These are phyloP conservation scores for Pipistrellus kuhlii DNA, from an alignment of 2,797 vertebrate genomes.

Conservation along the genomic window DNA sequence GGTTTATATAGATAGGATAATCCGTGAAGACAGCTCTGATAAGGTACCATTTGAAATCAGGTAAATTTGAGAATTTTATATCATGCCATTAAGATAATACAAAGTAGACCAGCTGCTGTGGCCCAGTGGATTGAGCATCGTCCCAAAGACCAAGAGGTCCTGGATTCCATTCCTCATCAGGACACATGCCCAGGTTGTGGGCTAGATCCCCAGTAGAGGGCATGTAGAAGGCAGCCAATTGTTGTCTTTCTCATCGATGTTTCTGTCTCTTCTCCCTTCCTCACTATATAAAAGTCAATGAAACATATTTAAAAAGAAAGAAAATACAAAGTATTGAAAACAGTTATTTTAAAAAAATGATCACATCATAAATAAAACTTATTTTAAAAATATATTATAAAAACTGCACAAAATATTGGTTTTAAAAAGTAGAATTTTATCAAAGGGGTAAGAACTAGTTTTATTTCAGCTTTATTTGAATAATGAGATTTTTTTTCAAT, in stretches of 20 bases:
- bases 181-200: no score
- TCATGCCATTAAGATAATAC: neutral
- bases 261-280: no score
- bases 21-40: neutral
- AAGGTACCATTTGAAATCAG: neutral
- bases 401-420: neutral
- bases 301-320: no score
- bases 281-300: no score
- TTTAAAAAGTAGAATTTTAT: slow-evolving; percentile 5
- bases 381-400: neutral
- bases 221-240: no score
- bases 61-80: neutral
- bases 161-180: neutral
- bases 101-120: neutral
- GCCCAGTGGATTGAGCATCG: no score
- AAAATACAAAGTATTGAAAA: neutral
- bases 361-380: neutral
- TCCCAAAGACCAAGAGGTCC: no score
- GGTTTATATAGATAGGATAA: neutral
- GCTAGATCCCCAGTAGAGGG: no score
- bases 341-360: neutral
- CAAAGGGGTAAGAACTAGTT: neutral
- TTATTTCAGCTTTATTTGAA: neutral
- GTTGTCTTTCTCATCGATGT: no score
- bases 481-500: neutral